phyloP scores from a whole-genome alignment of 2,113 vertebrate species.

The Arizona elegans region DNA sequence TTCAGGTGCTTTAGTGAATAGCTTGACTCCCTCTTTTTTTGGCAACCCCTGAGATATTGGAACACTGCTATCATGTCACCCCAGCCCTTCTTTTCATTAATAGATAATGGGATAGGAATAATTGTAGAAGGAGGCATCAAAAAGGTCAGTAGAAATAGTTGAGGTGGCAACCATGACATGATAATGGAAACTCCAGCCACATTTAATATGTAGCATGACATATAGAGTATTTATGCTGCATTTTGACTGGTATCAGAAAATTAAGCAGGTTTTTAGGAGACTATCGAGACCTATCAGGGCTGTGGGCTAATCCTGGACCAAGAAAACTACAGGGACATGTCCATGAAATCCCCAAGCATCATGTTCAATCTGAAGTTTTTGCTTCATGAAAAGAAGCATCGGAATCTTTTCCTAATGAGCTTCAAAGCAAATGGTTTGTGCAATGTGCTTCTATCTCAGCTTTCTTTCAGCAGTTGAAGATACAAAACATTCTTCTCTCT shows the following conservation, averaged over 20 bases:
- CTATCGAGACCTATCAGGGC: neutral
- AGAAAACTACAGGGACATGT: neutral
- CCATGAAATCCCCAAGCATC: neutral
- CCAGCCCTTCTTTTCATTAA: too few species aligned
- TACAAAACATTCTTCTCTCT: neutral
- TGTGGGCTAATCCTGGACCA: neutral
- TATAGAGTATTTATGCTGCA: neutral
- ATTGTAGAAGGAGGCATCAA: neutral
- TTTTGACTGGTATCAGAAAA: neutral
- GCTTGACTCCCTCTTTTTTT: too few species aligned
- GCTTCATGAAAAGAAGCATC: neutral
- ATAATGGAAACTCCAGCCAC: neutral
- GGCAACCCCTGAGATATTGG: too few species aligned
- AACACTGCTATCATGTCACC: too few species aligned
- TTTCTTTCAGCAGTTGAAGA: neutral
- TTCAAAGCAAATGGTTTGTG: neutral
- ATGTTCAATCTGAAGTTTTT: neutral
- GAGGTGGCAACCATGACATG: neutral
- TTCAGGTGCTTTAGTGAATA: too few species aligned
- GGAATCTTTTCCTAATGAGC: neutral
- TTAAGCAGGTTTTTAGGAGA: neutral
- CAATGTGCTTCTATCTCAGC: neutral
- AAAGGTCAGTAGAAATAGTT: neutral
- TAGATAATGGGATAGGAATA: neutral
- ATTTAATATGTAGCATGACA: neutral